Evolutionary conservation across 2,113 vertebrate species (phyloP).

Genomic region (Leucopsar rothschildi): DNA sequence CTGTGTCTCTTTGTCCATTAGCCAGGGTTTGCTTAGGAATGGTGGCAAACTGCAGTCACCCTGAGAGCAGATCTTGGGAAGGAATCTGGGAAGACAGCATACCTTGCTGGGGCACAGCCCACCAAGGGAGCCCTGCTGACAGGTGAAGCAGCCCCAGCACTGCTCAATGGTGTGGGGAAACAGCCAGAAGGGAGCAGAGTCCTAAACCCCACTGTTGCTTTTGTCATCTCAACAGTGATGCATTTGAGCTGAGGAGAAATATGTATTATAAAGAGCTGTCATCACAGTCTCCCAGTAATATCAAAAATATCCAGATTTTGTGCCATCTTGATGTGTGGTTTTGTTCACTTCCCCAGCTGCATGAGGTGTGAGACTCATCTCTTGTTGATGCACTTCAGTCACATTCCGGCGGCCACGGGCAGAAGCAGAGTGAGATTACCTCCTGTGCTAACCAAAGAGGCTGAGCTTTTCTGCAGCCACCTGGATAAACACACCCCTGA

Average conservation of each 20-base stretch:
- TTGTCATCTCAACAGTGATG: background rate
- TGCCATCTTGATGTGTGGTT: background rate
- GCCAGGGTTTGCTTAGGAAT: background rate
- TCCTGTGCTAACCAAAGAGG: background rate
- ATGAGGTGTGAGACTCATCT: too few relatives aligned
- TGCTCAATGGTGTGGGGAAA: background rate
- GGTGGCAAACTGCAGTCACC: background rate
- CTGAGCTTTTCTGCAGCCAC: background rate
- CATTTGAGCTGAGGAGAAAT: background rate
- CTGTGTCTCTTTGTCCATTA: background rate
- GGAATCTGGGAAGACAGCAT: background rate
- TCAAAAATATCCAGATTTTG: background rate
- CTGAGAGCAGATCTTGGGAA: background rate
- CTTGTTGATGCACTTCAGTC: background rate
- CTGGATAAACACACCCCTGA: background rate
- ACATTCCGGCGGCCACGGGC: background rate
- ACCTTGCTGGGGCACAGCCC: background rate
- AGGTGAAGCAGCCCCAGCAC: background rate
- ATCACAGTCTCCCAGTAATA: background rate
- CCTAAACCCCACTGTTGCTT: background rate
- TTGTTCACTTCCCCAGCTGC: background rate
- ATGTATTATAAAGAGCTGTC: background rate
- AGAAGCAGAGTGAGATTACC: background rate
- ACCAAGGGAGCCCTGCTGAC: background rate
- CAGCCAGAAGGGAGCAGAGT: background rate